Evolutionary conservation across 2,113 vertebrate genomes (phyloP).

Genomic region (Genyomyrus donnyi): DNA sequence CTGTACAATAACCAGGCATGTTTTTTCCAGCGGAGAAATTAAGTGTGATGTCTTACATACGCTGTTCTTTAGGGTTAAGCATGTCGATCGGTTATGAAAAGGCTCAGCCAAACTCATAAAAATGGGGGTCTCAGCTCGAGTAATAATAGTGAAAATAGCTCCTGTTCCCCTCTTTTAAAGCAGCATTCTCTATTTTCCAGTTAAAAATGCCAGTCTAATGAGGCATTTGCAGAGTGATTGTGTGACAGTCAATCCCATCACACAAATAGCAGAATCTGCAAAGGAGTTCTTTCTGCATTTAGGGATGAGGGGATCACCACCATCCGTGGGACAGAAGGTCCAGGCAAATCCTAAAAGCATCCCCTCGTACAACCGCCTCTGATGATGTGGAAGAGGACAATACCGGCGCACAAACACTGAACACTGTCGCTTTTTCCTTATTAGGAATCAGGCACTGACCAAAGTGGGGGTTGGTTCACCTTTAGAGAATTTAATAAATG

Average conservation of each 20-base stretch:
- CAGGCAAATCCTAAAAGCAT: not conserved
- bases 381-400: not conserved
- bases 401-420: not conserved
- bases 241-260: not conserved
- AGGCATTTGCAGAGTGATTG: not conserved
- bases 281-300: not conserved
- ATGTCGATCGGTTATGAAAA: not conserved
- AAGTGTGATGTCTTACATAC: not conserved
- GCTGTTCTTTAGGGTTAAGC: not conserved
- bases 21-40: not conserved
- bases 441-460: not conserved
- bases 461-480: not conserved
- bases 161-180: not conserved
- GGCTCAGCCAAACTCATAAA: not conserved
- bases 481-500: constrained; percentile 65
- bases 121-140: not conserved
- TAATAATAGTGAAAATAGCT: not conserved
- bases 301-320: not conserved
- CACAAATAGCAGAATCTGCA: not conserved
- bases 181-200: not conserved
- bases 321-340: not conserved
- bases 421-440: not conserved
- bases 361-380: not conserved
- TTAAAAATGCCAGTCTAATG: not conserved
- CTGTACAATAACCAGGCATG: not conserved